Evolutionary conservation across 2,113 vertebrate species (phyloP).

Genomic region (Uropsilus gracilis): DNA sequence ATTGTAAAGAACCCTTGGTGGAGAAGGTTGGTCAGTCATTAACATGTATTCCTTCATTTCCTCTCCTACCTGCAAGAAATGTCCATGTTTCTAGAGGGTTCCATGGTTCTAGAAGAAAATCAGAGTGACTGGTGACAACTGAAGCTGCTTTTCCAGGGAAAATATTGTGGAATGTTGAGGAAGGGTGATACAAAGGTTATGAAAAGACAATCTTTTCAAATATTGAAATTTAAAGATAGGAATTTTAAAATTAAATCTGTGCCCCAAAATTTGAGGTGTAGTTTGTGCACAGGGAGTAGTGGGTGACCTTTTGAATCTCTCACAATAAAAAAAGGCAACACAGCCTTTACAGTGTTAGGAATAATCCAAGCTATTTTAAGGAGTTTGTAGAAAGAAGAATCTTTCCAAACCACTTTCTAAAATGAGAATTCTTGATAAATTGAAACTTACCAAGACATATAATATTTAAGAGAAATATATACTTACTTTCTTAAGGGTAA

Average conservation of each 20-base stretch:
- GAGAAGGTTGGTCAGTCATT: neutral
- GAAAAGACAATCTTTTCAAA: neutral
- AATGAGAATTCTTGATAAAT: slow-evolving; percentile 33
- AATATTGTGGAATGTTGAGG: neutral
- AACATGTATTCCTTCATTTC: neutral
- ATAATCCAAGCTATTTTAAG: neutral
- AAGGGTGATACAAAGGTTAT: neutral
- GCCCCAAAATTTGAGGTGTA: neutral
- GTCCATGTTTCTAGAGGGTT: too few relatives aligned
- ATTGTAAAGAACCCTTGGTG: neutral
- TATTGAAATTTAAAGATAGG: neutral
- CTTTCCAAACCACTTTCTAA: neutral
- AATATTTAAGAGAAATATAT: neutral
- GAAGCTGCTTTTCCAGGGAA: neutral
- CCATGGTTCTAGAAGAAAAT: neutral
- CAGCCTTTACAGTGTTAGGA: neutral
- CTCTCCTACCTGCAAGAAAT: neutral
- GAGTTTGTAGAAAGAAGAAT: neutral
- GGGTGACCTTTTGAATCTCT: neutral
- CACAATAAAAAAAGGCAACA: neutral
- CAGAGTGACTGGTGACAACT: neutral
- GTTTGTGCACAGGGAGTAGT: neutral
- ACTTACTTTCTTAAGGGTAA: neutral
- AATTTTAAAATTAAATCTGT: neutral
- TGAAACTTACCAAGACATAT: neutral